Base-by-base conservation (phyloP, 2,888 invertebrate genomes). In the Dyspetes luteomarginatus region DNA sequence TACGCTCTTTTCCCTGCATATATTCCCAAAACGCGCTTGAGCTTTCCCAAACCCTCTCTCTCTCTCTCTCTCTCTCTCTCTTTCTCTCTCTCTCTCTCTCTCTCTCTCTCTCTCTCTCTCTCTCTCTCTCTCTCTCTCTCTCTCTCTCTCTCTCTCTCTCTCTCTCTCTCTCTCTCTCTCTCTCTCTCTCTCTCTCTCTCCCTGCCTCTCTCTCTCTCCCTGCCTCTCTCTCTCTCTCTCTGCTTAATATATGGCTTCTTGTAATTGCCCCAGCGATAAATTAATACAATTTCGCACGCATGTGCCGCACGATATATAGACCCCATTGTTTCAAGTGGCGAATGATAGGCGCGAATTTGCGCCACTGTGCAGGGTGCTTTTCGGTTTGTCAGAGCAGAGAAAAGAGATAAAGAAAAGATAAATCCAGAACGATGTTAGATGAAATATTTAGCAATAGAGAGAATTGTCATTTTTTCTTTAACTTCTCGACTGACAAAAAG, bases 211-310 rank as follows among this genome's bases (percentile, higher is more conserved):
- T 30, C 30, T 30, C 30, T 30, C 30, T 30, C 30, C 7, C 30
- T 30, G 4, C 7, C 30, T 30, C 30, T 30, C 30, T 30, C 36
- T 36, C 36, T 36, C 5, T 55, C 56, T 36, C 36, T 71, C 62
- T 82, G 85, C 84, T 84, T 90, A 88, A 90, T 90, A 88, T 89
- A 90, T 88, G 87, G 88, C 89, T 89, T 85, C 89, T 90, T 90
- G 90, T 90, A 90, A 90, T 90, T 90, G 88, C 90, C 85, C 85
- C 78, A n/a, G 85, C 88, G 85, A 90, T 90, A 90, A 90, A 90
- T 90, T 90, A 90, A 89, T 89, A 87, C 88, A 86, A 88, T 89
- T 88, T 89, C 87, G 86, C 86, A 88, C 88, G 88, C 88, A 88
- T 86, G 85, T 88, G 88, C 85, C 85, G 83, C 87, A 87, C 85